Evolutionary conservation across 2,888 invertebrate species (phyloP).

Genomic region (Caenorhabditis drosophilae): DNA sequence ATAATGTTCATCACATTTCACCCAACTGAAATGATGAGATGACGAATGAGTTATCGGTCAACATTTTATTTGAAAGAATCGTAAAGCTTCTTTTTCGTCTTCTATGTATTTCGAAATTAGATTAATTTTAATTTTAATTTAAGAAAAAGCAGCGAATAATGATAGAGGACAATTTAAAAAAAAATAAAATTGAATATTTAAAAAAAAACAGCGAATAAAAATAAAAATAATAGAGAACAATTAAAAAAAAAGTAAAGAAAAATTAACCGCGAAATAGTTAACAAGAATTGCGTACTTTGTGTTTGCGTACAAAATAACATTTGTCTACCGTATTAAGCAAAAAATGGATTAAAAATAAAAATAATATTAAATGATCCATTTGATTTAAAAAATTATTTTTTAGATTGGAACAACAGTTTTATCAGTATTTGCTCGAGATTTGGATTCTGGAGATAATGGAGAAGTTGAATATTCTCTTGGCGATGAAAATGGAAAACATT

Average conservation of each 20-base stretch:
- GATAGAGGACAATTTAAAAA: neutral
- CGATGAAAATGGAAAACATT: conserved; percentile 46
- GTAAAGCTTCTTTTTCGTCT: neutral
- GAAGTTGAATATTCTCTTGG: conserved; percentile 69
- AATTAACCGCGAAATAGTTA: neutral
- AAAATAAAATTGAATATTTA: neutral
- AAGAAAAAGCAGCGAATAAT: no score
- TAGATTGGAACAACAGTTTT: conserved; percentile 66
- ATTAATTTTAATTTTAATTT: no score
- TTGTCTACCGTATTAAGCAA: no score
- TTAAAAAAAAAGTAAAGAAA: neutral
- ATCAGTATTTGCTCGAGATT: conserved; percentile 79
- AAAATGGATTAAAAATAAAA: neutral
- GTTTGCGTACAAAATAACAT: no score
- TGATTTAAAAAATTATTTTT: conserved; percentile 18
- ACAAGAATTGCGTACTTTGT: no score
- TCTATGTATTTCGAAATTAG: no score
- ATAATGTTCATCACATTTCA: neutral
- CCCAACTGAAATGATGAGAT: no score
- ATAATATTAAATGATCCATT: no score
- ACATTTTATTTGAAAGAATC: neutral
- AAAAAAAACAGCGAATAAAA: neutral
- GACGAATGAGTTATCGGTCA: no score
- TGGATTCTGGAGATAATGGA: conserved; percentile 87
- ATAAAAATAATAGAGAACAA: neutral